Conservation (phyloP, 2,797 vertebrate species). For the Lagodon rhomboides region DNA sequence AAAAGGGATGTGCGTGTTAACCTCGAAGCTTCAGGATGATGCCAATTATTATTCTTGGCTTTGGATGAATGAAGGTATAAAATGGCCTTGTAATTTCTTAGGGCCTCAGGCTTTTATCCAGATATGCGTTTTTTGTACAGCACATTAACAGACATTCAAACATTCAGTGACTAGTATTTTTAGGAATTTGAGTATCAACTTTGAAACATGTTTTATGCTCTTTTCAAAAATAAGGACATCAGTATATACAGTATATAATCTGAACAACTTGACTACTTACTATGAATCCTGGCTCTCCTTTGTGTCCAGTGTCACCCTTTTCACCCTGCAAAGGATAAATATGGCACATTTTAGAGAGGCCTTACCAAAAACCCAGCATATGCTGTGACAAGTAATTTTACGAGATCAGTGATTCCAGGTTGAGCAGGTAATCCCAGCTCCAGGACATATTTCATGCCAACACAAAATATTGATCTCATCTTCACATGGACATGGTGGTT, state of each 20-base stretch:
- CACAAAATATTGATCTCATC: not conserved
- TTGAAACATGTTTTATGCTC: not conserved
- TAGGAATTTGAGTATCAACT: not conserved
- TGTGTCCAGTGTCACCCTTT: slow-evolving; percentile 89
- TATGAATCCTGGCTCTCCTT: slow-evolving; percentile 89
- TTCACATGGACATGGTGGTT: not conserved
- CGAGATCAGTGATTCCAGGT: not conserved
- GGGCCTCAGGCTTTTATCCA: slow-evolving; percentile 20
- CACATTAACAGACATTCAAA: slow-evolving; percentile 6
- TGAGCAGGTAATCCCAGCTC: not conserved
- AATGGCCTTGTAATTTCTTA: slow-evolving; percentile 27
- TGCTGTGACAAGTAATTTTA: not conserved
- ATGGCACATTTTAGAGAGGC: not conserved
- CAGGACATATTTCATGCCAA: slow-evolving; percentile 3
- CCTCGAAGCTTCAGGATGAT: slow-evolving; percentile 12
- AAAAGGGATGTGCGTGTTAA: slow-evolving; percentile 25
- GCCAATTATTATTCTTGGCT: slow-evolving; percentile 26
- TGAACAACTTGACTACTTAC: slow-evolving; percentile 83
- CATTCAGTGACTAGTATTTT: not conserved
- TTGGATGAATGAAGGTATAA: slow-evolving; percentile 32
- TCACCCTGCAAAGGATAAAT: slow-evolving; percentile 89
- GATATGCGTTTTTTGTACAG: slow-evolving; percentile 2
- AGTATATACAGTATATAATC: not conserved
- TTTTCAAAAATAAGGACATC: not conserved
- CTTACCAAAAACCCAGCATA: not conserved